These are phyloP conservation scores for Drosophila melanica DNA, from an alignment of 1,140 invertebrate species.

Conservation along the genomic window DNA sequence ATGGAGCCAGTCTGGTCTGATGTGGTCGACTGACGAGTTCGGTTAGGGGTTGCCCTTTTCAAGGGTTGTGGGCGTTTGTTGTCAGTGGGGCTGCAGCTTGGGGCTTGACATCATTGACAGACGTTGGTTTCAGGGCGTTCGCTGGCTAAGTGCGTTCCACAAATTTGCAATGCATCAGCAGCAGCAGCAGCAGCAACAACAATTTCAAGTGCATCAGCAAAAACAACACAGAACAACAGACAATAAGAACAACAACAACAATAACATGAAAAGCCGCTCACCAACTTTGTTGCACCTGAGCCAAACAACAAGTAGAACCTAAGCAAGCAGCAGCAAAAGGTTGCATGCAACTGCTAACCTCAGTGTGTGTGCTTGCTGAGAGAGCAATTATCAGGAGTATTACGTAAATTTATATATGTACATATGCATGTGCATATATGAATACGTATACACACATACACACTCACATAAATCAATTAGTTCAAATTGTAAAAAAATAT, in stretches of 20 bases:
- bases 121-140: constrained; percentile 14
- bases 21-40: too few species aligned
- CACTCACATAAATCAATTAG: too few species aligned
- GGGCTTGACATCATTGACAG: constrained; percentile 10
- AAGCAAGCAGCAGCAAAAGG: not conserved
- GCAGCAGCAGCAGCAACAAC: constrained; percentile 10
- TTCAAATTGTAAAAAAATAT: too few species aligned
- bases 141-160: constrained; percentile 47
- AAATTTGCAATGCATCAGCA: constrained; percentile 47
- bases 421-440: too few species aligned
- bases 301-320: constrained; percentile 10
- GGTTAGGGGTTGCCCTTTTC: too few species aligned
- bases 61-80: not conserved
- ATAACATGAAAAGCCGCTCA: too few species aligned
- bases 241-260: constrained; percentile 1
- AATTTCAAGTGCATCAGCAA: constrained; percentile 22
- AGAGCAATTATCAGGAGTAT: constrained; percentile 9
- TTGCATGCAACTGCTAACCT: constrained; percentile 10
- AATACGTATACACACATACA: too few species aligned
- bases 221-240: constrained; percentile 21
- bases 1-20: too few species aligned
- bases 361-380: not conserved
- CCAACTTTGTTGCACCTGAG: constrained; percentile 50
- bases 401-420: not conserved
- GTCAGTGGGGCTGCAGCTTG: not conserved